Base-by-base conservation (phyloP, 2,797 vertebrate species). In the Fistularia tabacaria region DNA sequence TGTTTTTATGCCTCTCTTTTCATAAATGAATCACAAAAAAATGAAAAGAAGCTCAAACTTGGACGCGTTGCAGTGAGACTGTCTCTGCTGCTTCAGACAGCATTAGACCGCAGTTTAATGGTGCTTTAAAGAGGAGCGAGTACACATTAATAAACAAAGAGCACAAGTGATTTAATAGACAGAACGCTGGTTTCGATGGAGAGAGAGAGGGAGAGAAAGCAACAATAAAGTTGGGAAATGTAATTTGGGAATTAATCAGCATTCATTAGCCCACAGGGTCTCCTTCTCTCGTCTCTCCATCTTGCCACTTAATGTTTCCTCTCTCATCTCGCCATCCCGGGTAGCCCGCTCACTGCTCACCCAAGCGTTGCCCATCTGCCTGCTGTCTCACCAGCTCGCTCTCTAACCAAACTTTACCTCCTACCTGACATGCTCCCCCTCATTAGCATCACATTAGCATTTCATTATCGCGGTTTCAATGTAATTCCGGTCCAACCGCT, bases 401-500 rank as follows among this genome's bases (percentile, higher is more conserved):
- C 87, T 87, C 90, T 93, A 93, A 93, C 90, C 88, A 93, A 94
- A 94, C 91, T 92, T 93, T 93, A 92, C 88, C 89, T 89, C 82
- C 89, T 89, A 80, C 85, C 84, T 86, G 82, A 62, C 64, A 38
- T 43, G 36, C 73, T 57, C 73, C 65, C 72, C 74, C 90, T 94
- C 92, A 93, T 95, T 93, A 94, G 91, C 92, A 94, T 93, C 0
- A 79, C 82, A 93, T 93, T 93, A 91, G 85, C 87, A 90, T 90
- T 69, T 87, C 69, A 91, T 91, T 90, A 86, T 36, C 37, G 15
- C 14, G 61, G 40, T 59, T 77, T 57, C 69, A 62, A 64, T 71
- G 67, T 80, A 57, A 55, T 66, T 77, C 66, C 10, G 51, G 8
- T 66, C 69, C 69, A 36, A 46, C 41, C 44, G 49, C 59, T 63